These are phyloP conservation scores for Gavia stellata DNA, from an alignment of 2,113 vertebrate genomes.

Conservation along the genomic window DNA sequence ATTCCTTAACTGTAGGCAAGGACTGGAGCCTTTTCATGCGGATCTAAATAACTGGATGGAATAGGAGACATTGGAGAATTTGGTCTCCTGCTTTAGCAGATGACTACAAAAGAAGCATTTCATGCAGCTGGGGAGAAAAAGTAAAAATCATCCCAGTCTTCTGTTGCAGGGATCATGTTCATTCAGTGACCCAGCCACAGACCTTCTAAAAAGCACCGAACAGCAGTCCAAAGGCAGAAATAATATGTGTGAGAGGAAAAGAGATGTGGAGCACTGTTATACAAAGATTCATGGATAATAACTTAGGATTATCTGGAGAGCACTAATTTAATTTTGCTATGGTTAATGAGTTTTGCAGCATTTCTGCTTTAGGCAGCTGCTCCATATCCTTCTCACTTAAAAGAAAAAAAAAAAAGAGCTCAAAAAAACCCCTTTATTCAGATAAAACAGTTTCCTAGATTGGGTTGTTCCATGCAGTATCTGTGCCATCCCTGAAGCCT, in stretches of 20 bases:
- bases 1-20: not conserved
- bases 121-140: not conserved
- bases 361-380: constrained; percentile 27
- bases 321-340: constrained; percentile 17
- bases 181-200: not conserved
- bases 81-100: not conserved
- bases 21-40: not conserved
- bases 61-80: not conserved
- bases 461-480: not conserved
- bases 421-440: not conserved
- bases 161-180: not conserved
- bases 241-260: not conserved
- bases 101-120: not conserved
- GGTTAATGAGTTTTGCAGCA: constrained; percentile 26
- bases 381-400: not conserved
- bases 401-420: not conserved
- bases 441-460: not conserved
- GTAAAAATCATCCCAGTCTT: not conserved
- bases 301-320: not conserved
- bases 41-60: not conserved
- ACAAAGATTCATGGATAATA: not conserved
- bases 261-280: not conserved
- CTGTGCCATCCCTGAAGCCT: not conserved
- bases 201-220: not conserved
- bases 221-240: not conserved